These are phyloP conservation scores for silkworm (Bombyx mori) DNA, from an alignment of 1,140 invertebrate genomes.

Conservation along the genomic window ASM3026992v2 NC_085117.1:4447501-4448000, in stretches of 20 bases:
- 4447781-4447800: conserved; percentile 1
- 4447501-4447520: not conserved
- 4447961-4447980: conserved; percentile 1
- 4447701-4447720: not conserved
- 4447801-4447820: not conserved
- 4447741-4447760: conserved; percentile 1
- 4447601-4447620: not conserved
- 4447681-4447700: conserved; percentile 1
- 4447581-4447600: conserved; percentile 1
- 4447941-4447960: not conserved
- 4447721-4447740: not conserved
- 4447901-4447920: not conserved
- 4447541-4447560: not conserved
- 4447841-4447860: not conserved
- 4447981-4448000: not conserved
- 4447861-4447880: not conserved
- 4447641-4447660: not conserved
- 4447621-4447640: not conserved
- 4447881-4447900: not conserved
- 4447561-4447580: not conserved
- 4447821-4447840: not conserved
- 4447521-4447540: not conserved
- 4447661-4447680: not conserved
- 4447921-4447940: not conserved
- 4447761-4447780: not conserved